phyloP scores from a whole-genome alignment of 2,113 vertebrate genomes.

The Artemisiospiza belli region DNA sequence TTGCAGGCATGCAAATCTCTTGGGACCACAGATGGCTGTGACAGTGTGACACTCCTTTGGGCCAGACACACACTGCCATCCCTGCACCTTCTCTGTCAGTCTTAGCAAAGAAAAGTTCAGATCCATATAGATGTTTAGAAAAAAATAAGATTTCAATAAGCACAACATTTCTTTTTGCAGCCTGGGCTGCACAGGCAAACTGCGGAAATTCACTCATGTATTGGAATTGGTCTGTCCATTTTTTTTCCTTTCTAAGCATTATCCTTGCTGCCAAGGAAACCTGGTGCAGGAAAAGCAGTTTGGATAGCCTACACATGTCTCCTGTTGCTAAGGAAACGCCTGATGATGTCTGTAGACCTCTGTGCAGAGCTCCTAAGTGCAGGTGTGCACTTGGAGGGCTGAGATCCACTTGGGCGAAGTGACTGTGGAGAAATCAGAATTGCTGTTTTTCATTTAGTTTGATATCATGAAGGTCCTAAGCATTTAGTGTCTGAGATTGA shows the following conservation, averaged over 20 bases:
- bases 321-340: constrained; percentile 74
- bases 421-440: not conserved
- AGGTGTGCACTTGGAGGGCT: not conserved
- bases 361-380: constrained; percentile 12
- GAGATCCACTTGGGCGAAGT: not conserved
- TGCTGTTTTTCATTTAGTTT: not conserved
- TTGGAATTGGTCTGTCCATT: not conserved
- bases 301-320: constrained; percentile 35
- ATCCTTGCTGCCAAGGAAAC: constrained; percentile 75
- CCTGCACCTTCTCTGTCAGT: not conserved
- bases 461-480: not conserved
- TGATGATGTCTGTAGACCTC: constrained; percentile 35
- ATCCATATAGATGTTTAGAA: not conserved
- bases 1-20: not conserved
- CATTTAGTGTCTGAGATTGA: not conserved
- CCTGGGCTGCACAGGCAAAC: not conserved
- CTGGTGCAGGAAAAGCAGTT: constrained; percentile 60
- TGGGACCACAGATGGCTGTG: not conserved
- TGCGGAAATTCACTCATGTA: not conserved
- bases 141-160: not conserved
- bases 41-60: not conserved
- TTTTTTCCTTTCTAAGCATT: constrained; percentile 36
- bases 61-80: not conserved
- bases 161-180: accelerated
- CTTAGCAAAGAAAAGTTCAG: not conserved